Evolutionary conservation across 2,888 invertebrate genomes (phyloP), one percentile per base, ranked within the genome.

Genomic region (Apeira syringaria): DNA sequence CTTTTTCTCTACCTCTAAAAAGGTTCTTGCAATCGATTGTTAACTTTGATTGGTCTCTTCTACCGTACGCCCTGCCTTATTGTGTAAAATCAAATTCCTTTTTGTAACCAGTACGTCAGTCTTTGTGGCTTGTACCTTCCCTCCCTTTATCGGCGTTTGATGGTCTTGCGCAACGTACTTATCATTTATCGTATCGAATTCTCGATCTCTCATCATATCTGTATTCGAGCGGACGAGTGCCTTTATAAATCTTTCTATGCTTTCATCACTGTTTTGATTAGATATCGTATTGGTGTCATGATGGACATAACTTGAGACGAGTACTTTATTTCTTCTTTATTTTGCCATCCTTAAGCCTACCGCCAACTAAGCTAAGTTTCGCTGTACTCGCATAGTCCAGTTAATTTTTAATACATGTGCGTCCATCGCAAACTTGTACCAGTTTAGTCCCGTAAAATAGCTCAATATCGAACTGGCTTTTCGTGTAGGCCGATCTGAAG

Each of bases 1-100:
- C 68, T 68, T 66, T 70, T 71, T 70, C 70, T 66, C 71, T 68
- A 54, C 38, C 22, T 50, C 56, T 68, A 66, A 69, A 74, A 56
- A 59, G 66, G 59, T 67, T 51, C 62, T 67, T 67, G 74, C 77
- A 72, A 74, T 66, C 64, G 48, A 70, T 83, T 82, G 80, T 80
- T 68, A 53, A 40, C 38, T 68, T 69, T 71, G 80, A 80, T 80
- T 77, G 74, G 70, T 62, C 59, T 60, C 65, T 71, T 67, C 62
- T 61, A 47, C 61, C 47, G 56, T 49, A 53, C 53, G 41, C 46
- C 22, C 34, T 32, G 48, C 59, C 57, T 61, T 66, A 67, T 78
- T 76, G 72, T 76, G 66, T 64, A 55, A 56, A 68, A 61, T 51
- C 53, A 36, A 46, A 54, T 59, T 51, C 56, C 66, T 75, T 67